Percentiles rank a stretch among this genome's conserved stretches.
Evolutionary conservation across 92 coral and sea anemone genomes (phyloP).

Genomic region (Porites divaricata): DNA sequence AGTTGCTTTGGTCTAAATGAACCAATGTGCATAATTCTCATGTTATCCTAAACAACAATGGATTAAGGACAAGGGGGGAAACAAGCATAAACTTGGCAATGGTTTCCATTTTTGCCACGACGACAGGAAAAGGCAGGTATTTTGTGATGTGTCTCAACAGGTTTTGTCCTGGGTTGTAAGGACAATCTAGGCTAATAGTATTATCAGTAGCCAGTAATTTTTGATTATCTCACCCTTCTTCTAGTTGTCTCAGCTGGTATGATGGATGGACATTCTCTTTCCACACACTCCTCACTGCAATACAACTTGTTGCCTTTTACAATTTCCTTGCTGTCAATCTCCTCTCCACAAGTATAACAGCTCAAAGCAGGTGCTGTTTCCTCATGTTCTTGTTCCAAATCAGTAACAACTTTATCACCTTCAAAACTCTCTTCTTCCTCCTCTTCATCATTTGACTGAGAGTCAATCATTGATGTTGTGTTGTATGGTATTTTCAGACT

Average conservation of each 20-base stretch:
- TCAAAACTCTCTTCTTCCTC: constrained; percentile 32
- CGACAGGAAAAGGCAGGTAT: too few relatives aligned
- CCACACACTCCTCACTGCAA: constrained; percentile 73
- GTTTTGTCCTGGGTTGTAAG: too few relatives aligned
- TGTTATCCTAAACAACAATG: too few relatives aligned
- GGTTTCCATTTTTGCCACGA: too few relatives aligned
- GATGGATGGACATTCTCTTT: constrained; percentile 14
- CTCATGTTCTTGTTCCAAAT: neutral
- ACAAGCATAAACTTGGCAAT: too few relatives aligned
- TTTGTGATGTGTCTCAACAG: too few relatives aligned
- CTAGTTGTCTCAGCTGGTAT: constrained; percentile 12
- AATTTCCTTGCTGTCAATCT: constrained; percentile 59
- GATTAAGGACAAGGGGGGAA: too few relatives aligned
- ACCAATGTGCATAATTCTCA: too few relatives aligned
- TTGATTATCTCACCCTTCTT: constrained; percentile 25
- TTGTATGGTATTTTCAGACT: constrained; percentile 14
- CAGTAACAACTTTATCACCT: constrained; percentile 6
- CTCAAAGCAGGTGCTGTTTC: constrained; percentile 17
- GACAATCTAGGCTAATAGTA: too few relatives aligned
- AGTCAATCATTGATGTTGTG: constrained; percentile 10
- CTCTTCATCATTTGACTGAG: neutral
- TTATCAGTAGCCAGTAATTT: neutral
- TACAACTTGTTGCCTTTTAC: constrained; percentile 62
- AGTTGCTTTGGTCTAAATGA: too few relatives aligned
- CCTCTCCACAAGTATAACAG: constrained; percentile 77